Conservation (phyloP, 2,797 vertebrate species). For the Brotula barbata region DNA sequence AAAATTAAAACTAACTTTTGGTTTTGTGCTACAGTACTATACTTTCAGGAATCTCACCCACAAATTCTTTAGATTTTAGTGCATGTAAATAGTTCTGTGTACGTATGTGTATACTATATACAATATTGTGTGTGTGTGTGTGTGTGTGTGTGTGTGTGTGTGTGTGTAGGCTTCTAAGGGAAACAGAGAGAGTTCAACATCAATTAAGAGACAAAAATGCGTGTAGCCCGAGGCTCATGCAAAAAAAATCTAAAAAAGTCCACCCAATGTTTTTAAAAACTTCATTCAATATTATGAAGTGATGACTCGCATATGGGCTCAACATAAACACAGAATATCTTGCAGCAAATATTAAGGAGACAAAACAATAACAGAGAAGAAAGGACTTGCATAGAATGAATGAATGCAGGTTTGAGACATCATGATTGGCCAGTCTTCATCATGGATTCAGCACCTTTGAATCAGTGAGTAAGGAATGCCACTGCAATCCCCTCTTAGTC, state of each 20-base stretch:
- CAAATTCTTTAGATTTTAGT: conserved; percentile 31
- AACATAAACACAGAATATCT: conserved; percentile 49
- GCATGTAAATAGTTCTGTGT: conserved; percentile 39
- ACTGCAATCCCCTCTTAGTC: conserved; percentile 50
- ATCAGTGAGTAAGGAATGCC: conserved; percentile 62
- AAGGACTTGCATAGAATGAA: conserved; percentile 83
- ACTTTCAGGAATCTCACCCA: conserved; percentile 37
- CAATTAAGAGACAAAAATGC: conserved; percentile 39
- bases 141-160: too few species aligned
- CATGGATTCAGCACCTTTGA: conserved; percentile 76
- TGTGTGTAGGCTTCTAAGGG: conserved; percentile 21
- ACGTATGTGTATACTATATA: too few species aligned
- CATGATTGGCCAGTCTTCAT: conserved; percentile 70
- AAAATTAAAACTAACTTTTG: conserved; percentile 4
- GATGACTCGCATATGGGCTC: conserved; percentile 39
- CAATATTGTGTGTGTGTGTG: too few species aligned
- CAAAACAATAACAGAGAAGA: conserved; percentile 57
- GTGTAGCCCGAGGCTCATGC: conserved; percentile 54
- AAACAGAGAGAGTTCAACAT: conserved; percentile 9
- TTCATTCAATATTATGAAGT: conserved; percentile 37
- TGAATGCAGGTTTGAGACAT: conserved; percentile 74
- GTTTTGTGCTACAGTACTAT: conserved; percentile 21
- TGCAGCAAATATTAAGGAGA: conserved; percentile 49
- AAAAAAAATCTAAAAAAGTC: conserved; percentile 35
- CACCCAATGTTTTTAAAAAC: conserved; percentile 48